phyloP scores from a whole-genome alignment of 2,797 vertebrate genomes.

The Peromyscus eremicus region DNA sequence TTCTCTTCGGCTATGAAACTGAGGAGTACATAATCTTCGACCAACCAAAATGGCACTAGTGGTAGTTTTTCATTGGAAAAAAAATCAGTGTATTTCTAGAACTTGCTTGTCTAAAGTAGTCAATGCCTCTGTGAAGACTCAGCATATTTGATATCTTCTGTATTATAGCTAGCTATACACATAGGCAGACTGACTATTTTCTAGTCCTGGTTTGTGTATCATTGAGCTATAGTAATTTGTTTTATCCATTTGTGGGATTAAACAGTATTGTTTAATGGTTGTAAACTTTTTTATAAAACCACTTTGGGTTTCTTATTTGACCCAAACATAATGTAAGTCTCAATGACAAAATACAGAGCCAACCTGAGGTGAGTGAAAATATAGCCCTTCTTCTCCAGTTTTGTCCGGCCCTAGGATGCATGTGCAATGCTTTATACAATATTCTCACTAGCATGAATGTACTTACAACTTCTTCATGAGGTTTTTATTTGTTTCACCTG shows the following conservation, averaged over 20 bases:
- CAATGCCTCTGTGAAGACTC: constrained; percentile 82
- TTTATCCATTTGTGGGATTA: constrained; percentile 93
- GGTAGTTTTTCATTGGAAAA: constrained; percentile 73
- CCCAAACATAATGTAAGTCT: constrained; percentile 99
- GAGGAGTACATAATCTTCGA: constrained; percentile 73
- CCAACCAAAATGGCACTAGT: constrained; percentile 63
- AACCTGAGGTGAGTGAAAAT: constrained; percentile 87
- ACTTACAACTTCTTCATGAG: constrained; percentile 74
- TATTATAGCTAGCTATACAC: constrained; percentile 86
- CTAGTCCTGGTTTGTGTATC: constrained; percentile 89
- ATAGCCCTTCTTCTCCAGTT: constrained; percentile 90
- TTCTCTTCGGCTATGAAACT: constrained; percentile 63
- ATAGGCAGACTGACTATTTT: constrained; percentile 86
- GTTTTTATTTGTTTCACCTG: constrained; percentile 64
- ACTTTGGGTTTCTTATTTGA: constrained; percentile 97
- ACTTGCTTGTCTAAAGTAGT: constrained; percentile 80
- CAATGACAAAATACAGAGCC: constrained; percentile 93
- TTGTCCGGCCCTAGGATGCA: constrained; percentile 83
- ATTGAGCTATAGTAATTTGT: constrained; percentile 91
- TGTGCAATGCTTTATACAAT: constrained; percentile 79
- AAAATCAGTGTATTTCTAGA: constrained; percentile 79
- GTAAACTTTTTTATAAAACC: constrained; percentile 91
- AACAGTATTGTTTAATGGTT: constrained; percentile 94
- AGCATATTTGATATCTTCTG: constrained; percentile 74
- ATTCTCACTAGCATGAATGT: constrained; percentile 79